Evolutionary conservation across 2,888 invertebrate genomes (phyloP).

Genomic region (Diarsia dahlii): DNA sequence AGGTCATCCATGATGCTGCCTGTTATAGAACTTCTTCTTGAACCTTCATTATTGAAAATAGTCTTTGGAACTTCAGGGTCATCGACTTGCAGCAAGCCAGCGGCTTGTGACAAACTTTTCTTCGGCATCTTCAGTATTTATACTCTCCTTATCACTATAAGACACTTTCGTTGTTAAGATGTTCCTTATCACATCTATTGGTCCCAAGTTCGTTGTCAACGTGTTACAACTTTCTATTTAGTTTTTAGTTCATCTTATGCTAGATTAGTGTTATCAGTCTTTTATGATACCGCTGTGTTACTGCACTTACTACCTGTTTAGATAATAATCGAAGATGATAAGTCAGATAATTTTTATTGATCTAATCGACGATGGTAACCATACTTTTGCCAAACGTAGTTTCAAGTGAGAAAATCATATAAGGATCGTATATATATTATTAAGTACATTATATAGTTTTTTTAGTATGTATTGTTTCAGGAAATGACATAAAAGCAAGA

Average conservation of each 20-base stretch:
- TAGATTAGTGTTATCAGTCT: conserved; percentile 55
- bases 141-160: conserved; percentile 26
- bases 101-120: conserved; percentile 47
- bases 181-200: conserved; percentile 43
- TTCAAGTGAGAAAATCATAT: not conserved
- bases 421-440: not conserved
- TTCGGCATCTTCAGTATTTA: conserved; percentile 54
- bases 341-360: conserved; percentile 12
- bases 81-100: conserved; percentile 55
- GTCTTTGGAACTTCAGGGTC: conserved; percentile 69
- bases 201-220: conserved; percentile 45
- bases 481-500: not conserved
- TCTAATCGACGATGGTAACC: conserved; percentile 27
- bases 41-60: conserved; percentile 62
- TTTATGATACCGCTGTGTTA: conserved; percentile 50
- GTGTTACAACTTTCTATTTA: conserved; percentile 37
- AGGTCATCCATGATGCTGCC: conserved; percentile 78
- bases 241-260: conserved; percentile 27
- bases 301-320: conserved; percentile 30
- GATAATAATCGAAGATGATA: conserved; percentile 40
- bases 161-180: conserved; percentile 44
- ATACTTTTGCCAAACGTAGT: conserved; percentile 18
- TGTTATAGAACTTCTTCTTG: conserved; percentile 67
- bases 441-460: too few species aligned
- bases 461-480: not conserved